phyloP scores from a whole-genome alignment of 2,888 invertebrate species.

The Malachius bipustulatus region DNA sequence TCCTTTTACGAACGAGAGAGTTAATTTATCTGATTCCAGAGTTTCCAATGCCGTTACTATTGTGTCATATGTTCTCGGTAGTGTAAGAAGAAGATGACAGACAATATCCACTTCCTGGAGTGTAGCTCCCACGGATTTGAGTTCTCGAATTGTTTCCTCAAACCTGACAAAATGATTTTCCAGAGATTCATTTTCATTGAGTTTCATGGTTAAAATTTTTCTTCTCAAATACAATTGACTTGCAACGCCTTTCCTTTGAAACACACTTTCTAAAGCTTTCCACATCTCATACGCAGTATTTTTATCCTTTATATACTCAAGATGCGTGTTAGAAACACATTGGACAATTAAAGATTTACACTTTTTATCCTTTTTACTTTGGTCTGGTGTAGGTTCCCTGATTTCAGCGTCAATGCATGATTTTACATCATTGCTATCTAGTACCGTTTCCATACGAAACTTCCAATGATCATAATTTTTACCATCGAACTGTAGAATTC shows the following conservation, averaged over 20 bases:
- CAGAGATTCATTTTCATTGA: no score
- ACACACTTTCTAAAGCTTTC: conserved; percentile 4
- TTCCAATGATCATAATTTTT: conserved; percentile 8
- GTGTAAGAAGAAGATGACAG: conserved; percentile 21
- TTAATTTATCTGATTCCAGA: conserved; percentile 16
- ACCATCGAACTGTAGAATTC: conserved; percentile 9
- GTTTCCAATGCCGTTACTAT: conserved; percentile 20
- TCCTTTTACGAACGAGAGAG: conserved; percentile 17
- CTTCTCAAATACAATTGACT: conserved; percentile 6
- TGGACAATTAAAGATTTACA: conserved; percentile 5
- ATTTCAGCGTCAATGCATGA: not conserved
- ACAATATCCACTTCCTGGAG: conserved; percentile 20
- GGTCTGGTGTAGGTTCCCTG: not conserved
- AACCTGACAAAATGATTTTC: no score
- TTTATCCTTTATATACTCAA: conserved; percentile 6
- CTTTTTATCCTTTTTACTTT: not conserved
- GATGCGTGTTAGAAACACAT: not conserved
- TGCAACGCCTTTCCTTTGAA: conserved; percentile 5
- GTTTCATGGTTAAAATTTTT: conserved; percentile 10
- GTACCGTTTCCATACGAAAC: not conserved
- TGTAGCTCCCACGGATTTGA: conserved; percentile 20
- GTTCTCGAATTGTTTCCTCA: no score
- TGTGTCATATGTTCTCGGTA: conserved; percentile 18
- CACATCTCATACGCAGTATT: conserved; percentile 5
- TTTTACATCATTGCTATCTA: not conserved